Conservation (phyloP, 2,888 invertebrate species). For the Orchesellides sinensis region DNA sequence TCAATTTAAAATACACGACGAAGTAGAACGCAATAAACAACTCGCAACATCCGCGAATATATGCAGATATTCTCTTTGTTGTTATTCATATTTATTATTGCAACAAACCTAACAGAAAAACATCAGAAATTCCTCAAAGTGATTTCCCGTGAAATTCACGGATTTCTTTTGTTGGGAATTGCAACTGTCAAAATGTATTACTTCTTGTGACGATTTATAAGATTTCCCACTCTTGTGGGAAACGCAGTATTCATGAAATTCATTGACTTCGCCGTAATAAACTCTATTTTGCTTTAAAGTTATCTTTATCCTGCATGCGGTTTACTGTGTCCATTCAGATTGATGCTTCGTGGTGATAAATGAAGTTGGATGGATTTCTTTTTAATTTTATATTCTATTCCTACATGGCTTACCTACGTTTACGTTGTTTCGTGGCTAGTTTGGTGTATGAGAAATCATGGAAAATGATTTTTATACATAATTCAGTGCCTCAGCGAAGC, state of each 20-base stretch:
- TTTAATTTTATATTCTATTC: background rate
- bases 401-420: slow-evolving; percentile 2
- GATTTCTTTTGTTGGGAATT: background rate
- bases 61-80: no score
- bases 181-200: background rate
- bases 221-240: no score
- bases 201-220: no score
- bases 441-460: background rate
- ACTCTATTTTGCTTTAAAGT: no score
- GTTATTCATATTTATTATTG: no score
- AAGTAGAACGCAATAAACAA: no score
- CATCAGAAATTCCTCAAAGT: background rate
- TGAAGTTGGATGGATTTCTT: slow-evolving; percentile 10
- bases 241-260: no score
- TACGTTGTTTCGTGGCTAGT: background rate
- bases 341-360: slow-evolving; percentile 40
- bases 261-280: no score
- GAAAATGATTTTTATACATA: background rate
- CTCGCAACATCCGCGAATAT: no score
- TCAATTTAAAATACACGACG: no score
- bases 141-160: slow-evolving; percentile 30
- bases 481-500: background rate
- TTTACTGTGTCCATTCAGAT: background rate
- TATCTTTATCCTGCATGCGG: no score
- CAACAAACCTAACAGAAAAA: no score